Percentiles rank a stretch among this genome's conserved stretches.
These are phyloP conservation scores for Plutella xylostella DNA, from an alignment of 2,888 invertebrate species.

Conservation along the genomic window DNA sequence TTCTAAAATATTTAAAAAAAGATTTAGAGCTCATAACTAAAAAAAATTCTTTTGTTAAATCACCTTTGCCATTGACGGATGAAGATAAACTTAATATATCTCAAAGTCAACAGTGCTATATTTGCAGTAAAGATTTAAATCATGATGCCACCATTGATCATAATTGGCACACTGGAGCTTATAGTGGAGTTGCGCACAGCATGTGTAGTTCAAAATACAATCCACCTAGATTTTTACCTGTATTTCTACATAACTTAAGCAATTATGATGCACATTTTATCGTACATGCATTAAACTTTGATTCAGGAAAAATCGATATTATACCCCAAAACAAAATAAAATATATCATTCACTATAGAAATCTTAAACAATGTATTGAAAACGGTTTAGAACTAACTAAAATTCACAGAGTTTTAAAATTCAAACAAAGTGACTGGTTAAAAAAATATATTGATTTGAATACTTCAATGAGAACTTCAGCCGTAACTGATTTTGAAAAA, in stretches of 20 bases:
- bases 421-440: conserved; percentile 33
- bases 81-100: conserved; percentile 8
- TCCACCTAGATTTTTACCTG: conserved; percentile 16
- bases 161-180: conserved; percentile 21
- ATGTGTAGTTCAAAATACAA: conserved; percentile 20
- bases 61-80: conserved; percentile 9
- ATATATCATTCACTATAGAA: conserved; percentile 27
- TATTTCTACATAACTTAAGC: conserved; percentile 22
- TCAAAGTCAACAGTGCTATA: conserved; percentile 13
- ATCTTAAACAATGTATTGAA: conserved; percentile 23
- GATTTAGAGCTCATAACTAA: conserved; percentile 18
- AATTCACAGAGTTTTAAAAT: conserved; percentile 30
- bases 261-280: conserved; percentile 27
- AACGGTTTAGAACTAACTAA: conserved; percentile 23
- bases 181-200: conserved; percentile 22
- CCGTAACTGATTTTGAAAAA: conserved; percentile 32
- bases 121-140: conserved; percentile 16
- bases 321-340: conserved; percentile 26
- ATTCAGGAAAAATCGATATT: conserved; percentile 17
- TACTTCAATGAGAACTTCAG: conserved; percentile 25
- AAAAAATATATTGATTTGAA: conserved; percentile 37
- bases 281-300: conserved; percentile 21
- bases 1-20: conserved; percentile 18
- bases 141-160: conserved; percentile 15
- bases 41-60: conserved; percentile 13